These are phyloP conservation scores for Bucorvus abyssinicus DNA, from an alignment of 2,797 vertebrate species.

Conservation along the genomic window DNA sequence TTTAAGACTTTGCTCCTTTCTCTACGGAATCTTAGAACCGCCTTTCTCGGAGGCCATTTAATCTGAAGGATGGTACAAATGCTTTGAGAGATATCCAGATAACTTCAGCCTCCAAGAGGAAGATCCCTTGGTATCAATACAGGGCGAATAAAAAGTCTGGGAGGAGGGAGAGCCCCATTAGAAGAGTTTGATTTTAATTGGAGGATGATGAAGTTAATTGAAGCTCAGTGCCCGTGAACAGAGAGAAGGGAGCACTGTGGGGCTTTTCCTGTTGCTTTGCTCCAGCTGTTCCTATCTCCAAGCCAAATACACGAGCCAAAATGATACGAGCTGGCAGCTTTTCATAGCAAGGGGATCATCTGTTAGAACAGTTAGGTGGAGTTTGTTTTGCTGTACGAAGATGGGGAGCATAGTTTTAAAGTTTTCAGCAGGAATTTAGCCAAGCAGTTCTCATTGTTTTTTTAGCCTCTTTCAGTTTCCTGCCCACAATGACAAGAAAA, in stretches of 20 bases:
- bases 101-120: background rate
- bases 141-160: background rate
- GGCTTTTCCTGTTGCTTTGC: slow-evolving; percentile 52
- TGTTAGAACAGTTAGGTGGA: slow-evolving; percentile 25
- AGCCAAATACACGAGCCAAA: slow-evolving; percentile 58
- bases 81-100: background rate
- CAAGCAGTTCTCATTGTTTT: background rate
- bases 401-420: background rate
- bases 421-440: slow-evolving; percentile 16
- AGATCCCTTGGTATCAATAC: background rate
- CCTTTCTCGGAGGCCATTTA: slow-evolving; percentile 1
- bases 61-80: background rate
- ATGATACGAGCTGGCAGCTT: slow-evolving; percentile 16
- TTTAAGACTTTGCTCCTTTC: background rate
- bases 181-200: slow-evolving; percentile 60
- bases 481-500: slow-evolving; percentile 9
- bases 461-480: slow-evolving; percentile 15
- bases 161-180: background rate
- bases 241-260: slow-evolving; percentile 22
- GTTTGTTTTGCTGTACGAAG: slow-evolving; percentile 5
- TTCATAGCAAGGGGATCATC: slow-evolving; percentile 48
- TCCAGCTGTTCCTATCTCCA: slow-evolving; percentile 63
- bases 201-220: slow-evolving; percentile 69
- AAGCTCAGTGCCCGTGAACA: slow-evolving; percentile 21
- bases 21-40: background rate